Conservation (phyloP, 23 tunicate species). For the Styela clava region DNA sequence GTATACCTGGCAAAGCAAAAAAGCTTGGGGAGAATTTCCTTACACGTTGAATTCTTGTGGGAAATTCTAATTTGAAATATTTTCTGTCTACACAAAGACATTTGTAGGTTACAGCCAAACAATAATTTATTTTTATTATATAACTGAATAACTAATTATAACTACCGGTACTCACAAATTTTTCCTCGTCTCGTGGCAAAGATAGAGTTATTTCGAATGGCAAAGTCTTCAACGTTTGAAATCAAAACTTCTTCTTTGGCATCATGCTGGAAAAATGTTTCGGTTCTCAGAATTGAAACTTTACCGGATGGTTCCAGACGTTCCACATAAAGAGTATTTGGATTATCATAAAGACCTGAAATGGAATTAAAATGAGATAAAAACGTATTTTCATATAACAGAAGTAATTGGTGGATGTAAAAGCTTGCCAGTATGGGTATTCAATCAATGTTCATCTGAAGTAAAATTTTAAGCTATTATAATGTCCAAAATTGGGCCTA, state of each 20-base stretch:
- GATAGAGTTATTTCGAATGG: constrained; percentile 55
- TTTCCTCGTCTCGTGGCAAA: constrained; percentile 45
- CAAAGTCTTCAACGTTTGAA: constrained; percentile 61
- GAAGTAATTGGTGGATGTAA: too few species aligned
- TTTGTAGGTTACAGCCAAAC: too few species aligned
- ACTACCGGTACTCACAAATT: constrained; percentile 2
- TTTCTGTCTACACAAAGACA: too few species aligned
- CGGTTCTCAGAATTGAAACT: constrained; percentile 37
- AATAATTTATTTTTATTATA: too few species aligned
- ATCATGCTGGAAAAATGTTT: constrained; percentile 64
- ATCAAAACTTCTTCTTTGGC: constrained; percentile 48
- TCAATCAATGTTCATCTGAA: not conserved
- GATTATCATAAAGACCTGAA: constrained; percentile 35
- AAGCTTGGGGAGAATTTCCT: too few species aligned
- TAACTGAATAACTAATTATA: too few species aligned
- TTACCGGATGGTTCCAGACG: constrained; percentile 37
- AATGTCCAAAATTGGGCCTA: too few species aligned
- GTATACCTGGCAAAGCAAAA: too few species aligned
- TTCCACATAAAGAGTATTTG: constrained; percentile 55
- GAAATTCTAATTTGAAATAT: too few species aligned
- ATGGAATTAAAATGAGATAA: not conserved
- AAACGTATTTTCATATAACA: too few species aligned
- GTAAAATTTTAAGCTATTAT: not conserved
- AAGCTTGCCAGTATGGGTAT: too few species aligned
- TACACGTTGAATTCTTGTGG: too few species aligned